Evolutionary conservation across 2,113 vertebrate species (phyloP).

Genomic region (Dryoscopus gambensis): DNA sequence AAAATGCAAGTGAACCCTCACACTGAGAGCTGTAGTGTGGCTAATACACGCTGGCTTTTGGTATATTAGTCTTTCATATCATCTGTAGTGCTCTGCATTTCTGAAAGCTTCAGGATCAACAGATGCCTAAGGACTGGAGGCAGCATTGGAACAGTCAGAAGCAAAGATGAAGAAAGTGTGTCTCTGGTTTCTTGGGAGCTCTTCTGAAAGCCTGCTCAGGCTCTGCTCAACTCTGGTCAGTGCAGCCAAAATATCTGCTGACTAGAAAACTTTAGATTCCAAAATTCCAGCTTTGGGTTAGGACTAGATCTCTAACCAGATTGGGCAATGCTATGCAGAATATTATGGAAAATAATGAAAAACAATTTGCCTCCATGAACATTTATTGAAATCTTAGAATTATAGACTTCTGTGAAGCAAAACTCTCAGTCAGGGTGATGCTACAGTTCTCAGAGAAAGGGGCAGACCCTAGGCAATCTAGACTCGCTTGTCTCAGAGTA

Average conservation of each 20-base stretch:
- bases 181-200: not conserved
- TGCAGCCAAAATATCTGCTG: not conserved
- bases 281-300: not conserved
- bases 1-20: not conserved
- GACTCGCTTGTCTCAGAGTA: not conserved
- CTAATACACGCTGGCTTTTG: fast-evolving
- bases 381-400: not conserved
- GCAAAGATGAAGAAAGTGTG: not conserved
- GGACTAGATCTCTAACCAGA: not conserved
- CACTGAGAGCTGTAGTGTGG: not conserved
- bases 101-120: not conserved
- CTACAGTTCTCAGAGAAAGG: not conserved
- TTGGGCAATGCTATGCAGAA: fast-evolving
- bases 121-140: not conserved
- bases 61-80: not conserved
- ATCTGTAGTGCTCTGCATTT: not conserved
- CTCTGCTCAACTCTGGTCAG: fast-evolving
- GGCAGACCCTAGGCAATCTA: not conserved
- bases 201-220: not conserved
- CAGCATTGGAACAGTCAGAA: not conserved
- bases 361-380: fast-evolving
- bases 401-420: not conserved
- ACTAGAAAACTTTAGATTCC: not conserved
- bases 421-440: not conserved
- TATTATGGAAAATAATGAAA: not conserved